phyloP scores from a whole-genome alignment of 2,888 invertebrate species.

The Gastracanthus pulcherrimus region DNA sequence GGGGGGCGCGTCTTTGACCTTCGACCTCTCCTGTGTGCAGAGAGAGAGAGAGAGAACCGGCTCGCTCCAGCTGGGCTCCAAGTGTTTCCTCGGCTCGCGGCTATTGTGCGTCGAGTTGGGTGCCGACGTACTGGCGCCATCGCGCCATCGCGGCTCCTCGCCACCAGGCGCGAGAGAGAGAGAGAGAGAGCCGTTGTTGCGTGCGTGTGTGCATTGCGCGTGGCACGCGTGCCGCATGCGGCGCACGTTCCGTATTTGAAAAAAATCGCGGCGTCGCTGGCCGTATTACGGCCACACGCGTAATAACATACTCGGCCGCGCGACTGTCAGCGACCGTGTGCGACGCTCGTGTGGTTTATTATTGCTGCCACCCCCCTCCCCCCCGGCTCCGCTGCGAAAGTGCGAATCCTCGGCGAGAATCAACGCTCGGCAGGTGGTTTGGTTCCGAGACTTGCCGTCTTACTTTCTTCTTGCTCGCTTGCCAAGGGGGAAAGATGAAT shows the following conservation, averaged over 20 bases:
- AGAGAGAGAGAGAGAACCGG: too few species aligned
- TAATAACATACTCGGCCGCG: not conserved
- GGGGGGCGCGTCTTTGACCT: too few species aligned
- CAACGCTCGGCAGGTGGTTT: not conserved
- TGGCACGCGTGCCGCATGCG: conserved; percentile 40
- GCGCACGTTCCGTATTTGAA: conserved; percentile 40
- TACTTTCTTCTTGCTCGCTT: too few species aligned
- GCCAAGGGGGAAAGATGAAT: conserved; percentile 15
- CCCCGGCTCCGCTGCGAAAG: not conserved
- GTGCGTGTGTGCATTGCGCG: not conserved
- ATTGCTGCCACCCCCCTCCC: not conserved
- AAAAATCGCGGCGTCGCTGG: conserved; percentile 54
- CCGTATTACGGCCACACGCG: not conserved
- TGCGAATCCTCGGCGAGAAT: too few species aligned
- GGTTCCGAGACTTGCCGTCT: too few species aligned
- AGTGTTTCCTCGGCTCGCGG: not conserved
- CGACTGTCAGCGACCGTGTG: not conserved
- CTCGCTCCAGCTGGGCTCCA: not conserved
- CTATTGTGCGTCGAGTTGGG: not conserved
- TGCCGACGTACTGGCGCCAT: too few species aligned
- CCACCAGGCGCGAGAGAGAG: not conserved
- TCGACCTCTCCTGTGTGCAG: too few species aligned
- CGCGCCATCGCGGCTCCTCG: not conserved
- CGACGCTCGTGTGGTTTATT: not conserved
- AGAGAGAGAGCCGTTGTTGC: not conserved